phyloP scores from a whole-genome alignment of 2,113 vertebrate species.

The Protomyctophum bolini region DNA sequence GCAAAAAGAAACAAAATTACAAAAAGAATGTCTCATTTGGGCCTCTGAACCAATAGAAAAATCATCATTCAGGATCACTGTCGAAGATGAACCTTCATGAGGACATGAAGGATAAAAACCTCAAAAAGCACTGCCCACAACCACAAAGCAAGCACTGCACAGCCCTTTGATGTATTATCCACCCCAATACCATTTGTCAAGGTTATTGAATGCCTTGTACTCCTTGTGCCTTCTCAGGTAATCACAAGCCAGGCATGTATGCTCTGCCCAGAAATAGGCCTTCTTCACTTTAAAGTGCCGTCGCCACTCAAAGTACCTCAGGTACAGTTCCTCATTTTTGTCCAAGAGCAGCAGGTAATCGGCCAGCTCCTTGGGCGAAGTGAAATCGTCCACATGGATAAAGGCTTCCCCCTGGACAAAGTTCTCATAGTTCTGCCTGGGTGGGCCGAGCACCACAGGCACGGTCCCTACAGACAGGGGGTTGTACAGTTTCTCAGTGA shows the following conservation, averaged over 20 bases:
- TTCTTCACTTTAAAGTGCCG: slow-evolving; percentile 93
- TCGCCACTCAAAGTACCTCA: slow-evolving; percentile 95
- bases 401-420: slow-evolving; percentile 94
- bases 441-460: slow-evolving; percentile 91
- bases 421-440: slow-evolving; percentile 95
- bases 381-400: slow-evolving; percentile 95
- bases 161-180: slow-evolving; percentile 62
- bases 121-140: slow-evolving; percentile 52
- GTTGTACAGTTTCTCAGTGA: slow-evolving; percentile 97
- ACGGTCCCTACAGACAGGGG: slow-evolving; percentile 92
- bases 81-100: slow-evolving; percentile 33
- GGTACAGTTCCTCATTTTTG: slow-evolving; percentile 92
- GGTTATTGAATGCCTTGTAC: slow-evolving; percentile 90
- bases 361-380: slow-evolving; percentile 91
- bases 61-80: slow-evolving; percentile 25
- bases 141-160: slow-evolving; percentile 32
- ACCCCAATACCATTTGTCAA: slow-evolving; percentile 98
- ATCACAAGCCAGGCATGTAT: slow-evolving; percentile 95
- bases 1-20: slow-evolving; percentile 29
- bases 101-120: slow-evolving; percentile 38
- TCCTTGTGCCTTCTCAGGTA: slow-evolving; percentile 92
- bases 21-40: slow-evolving; percentile 36
- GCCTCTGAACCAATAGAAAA: slow-evolving; percentile 43
- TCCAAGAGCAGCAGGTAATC: slow-evolving; percentile 93
- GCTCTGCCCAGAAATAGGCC: slow-evolving; percentile 93